phyloP scores from a whole-genome alignment of 2,888 invertebrate species.

The Hylaea fasciaria region DNA sequence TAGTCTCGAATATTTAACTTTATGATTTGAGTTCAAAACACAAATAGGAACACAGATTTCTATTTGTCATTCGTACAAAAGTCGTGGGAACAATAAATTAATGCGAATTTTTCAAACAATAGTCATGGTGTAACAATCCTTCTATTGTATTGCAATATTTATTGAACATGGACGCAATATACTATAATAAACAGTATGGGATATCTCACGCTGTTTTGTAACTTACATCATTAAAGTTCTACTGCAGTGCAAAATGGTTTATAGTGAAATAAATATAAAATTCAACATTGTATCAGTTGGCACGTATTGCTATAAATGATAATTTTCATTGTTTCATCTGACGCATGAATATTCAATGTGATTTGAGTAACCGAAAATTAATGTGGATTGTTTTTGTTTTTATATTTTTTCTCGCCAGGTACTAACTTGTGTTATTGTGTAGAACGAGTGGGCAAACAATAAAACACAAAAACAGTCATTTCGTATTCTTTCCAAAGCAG shows the following conservation, averaged over 20 bases:
- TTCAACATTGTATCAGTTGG: not conserved
- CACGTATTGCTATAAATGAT: no score
- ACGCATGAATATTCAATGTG: no score
- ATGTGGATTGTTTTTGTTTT: no score
- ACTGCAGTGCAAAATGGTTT: not conserved
- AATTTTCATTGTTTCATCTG: no score
- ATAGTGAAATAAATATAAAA: not conserved
- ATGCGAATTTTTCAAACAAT: constrained; percentile 26
- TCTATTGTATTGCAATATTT: constrained; percentile 25
- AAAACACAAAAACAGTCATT: no score
- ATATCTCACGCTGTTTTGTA: no score
- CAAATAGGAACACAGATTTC: not conserved
- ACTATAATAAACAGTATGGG: constrained; percentile 13
- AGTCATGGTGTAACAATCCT: constrained; percentile 19
- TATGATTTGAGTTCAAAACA: not conserved
- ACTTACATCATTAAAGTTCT: not conserved
- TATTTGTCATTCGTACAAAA: constrained; percentile 11
- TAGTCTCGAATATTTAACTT: no score
- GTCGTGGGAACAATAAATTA: constrained; percentile 5
- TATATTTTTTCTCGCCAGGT: no score
- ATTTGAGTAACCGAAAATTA: no score
- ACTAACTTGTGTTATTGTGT: no score
- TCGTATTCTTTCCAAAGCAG: no score
- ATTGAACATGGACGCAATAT: constrained; percentile 6
- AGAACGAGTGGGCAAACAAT: no score